Evolutionary conservation across 2,888 invertebrate genomes (phyloP).

Genomic region (Fragum whitleyi): DNA sequence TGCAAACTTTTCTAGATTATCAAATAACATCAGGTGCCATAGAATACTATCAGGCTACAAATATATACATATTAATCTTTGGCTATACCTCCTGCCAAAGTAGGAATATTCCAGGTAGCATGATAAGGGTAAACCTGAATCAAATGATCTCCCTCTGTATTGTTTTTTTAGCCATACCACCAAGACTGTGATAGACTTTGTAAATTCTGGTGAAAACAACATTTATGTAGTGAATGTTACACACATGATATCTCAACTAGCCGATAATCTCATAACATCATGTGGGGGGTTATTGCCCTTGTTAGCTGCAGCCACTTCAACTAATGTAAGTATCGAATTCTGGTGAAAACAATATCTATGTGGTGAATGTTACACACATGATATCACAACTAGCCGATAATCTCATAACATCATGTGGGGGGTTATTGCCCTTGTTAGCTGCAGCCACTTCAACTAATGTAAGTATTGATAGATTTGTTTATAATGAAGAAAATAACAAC

Average conservation of each 20-base stretch:
- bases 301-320: conserved; percentile 98
- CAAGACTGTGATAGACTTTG: conserved; percentile 98
- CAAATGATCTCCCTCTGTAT: no score
- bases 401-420: conserved; percentile 99
- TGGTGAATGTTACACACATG: conserved; percentile 99
- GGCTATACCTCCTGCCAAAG: no score
- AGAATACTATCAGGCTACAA: no score
- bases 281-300: conserved; percentile 98
- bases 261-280: conserved; percentile 99
- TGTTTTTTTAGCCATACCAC: conserved; percentile 95
- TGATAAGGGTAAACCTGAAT: no score
- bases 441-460: conserved; percentile 99
- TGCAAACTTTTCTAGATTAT: no score
- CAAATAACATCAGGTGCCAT: no score
- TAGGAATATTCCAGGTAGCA: no score
- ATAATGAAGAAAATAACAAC: conserved; percentile 98
- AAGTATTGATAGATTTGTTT: conserved; percentile 86
- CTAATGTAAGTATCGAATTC: conserved; percentile 97
- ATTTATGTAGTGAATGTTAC: conserved; percentile 99
- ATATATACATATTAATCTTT: no score
- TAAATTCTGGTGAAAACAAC: conserved; percentile 98
- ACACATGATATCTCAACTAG: conserved; percentile 98
- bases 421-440: conserved; percentile 96
- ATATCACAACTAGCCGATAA: conserved; percentile 99
- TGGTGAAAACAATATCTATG: conserved; percentile 99